Conservation (phyloP, 2,797 vertebrate genomes). For the Enteromius radiatus region DNA sequence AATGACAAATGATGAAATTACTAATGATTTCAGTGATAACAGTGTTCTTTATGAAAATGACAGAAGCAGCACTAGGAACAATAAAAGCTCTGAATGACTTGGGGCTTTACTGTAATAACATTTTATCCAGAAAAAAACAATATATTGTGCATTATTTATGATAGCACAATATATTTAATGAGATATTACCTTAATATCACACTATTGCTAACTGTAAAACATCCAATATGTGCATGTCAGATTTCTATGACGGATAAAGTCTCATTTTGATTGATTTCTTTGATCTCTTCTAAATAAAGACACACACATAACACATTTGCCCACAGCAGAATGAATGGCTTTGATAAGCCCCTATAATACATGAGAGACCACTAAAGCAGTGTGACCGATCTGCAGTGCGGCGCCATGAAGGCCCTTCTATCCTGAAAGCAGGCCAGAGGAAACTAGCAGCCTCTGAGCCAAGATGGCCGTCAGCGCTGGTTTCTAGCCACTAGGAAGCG, state of each 20-base stretch:
- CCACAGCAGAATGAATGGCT: constrained; percentile 49
- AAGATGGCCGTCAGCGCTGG: constrained; percentile 49
- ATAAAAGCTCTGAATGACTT: constrained; percentile 17
- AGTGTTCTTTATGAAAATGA: constrained; percentile 24
- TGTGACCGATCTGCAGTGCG: constrained; percentile 34
- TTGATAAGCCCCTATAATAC: constrained; percentile 41
- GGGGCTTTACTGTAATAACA: not conserved
- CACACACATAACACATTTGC: not conserved
- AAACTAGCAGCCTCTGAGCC: constrained; percentile 47
- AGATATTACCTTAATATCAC: constrained; percentile 3
- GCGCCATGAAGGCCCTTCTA: constrained; percentile 13
- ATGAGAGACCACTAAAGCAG: constrained; percentile 31
- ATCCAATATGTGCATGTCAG: not conserved
- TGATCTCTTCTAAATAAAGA: constrained; percentile 1
- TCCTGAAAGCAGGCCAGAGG: constrained; percentile 41
- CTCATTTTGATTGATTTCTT: constrained; percentile 27
- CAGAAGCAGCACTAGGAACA: constrained; percentile 18
- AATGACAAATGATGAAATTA: constrained; percentile 32
- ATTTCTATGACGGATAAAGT: not conserved
- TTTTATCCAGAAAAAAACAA: constrained; percentile 7
- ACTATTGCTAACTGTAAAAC: not conserved
- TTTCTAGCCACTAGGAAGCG: constrained; percentile 46
- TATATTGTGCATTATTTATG: constrained; percentile 7
- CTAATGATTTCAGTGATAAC: constrained; percentile 8
- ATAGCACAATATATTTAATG: constrained; percentile 21